Base-by-base conservation (phyloP, 2,888 invertebrate genomes). In the Fabriciana adippe region DNA sequence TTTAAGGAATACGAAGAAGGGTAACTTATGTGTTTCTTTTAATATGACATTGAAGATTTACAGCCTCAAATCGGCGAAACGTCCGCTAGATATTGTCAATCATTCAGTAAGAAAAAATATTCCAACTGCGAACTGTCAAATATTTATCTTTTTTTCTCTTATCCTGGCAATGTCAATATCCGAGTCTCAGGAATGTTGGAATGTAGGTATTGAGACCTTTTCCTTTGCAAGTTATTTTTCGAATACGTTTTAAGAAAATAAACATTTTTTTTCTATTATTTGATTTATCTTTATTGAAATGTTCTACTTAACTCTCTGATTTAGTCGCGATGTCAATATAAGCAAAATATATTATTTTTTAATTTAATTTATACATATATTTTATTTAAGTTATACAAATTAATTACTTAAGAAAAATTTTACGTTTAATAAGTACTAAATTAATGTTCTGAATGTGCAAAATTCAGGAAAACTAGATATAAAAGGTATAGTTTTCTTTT, bases 91-190 rank as follows among this genome's bases (percentile, higher is more conserved):
- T 81, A 81, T 83, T 85, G 82, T 85, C 84, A 86, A 86, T 87
- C 83, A 85, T 82, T 80, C 79, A 75, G 74, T 74, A 76, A 76
- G 76, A 74, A 78, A 81, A 70, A 80, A 82, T 82, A 81, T 81
- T 76, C 78, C 78, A 78, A 79, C 81, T 79, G 79, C 79, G 77
- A 82, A 84, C 82, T 84, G 84, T 86, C 86, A 87, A 86, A 87
- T 87, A 84, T 70, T 72, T 74, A 69, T 72, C 75, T 75, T 78
- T 80, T 74, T 82, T 81, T 80, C 80, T 81, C 78, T 80, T 80
- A 80, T 81, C 76, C 75, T 79, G 75, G 80, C 78, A 80, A 85
- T 84, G 84, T 84, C 86, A 86, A 87, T 88, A 86, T 83, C 78
- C 74, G 77, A 73, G 79, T 74, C 74, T 72, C 75, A 74, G 74